Evolutionary conservation across 2,888 invertebrate species (phyloP).

Genomic region (Ommatoiulus sabulosus): DNA sequence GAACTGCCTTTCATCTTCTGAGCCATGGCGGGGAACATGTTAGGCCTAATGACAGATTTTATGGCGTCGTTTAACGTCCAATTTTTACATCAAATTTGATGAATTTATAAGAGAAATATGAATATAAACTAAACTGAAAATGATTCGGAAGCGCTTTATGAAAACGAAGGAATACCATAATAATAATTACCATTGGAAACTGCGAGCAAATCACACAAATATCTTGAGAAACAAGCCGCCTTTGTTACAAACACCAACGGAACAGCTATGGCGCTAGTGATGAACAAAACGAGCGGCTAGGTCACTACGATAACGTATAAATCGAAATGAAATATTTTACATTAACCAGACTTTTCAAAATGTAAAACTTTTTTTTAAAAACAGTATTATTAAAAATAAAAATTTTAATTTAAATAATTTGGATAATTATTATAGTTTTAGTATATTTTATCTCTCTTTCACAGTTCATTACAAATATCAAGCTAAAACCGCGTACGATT

Average conservation of each 20-base stretch:
- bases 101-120: background rate
- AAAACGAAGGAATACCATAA: background rate
- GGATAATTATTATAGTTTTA: background rate
- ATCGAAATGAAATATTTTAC: background rate
- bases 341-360: background rate
- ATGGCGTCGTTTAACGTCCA: background rate
- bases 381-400: background rate
- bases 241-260: conserved; percentile 9
- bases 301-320: background rate
- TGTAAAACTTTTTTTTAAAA: background rate
- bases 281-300: background rate
- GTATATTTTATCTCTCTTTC: background rate
- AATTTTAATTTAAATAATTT: background rate
- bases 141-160: background rate
- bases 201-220: background rate
- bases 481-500: background rate
- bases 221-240: background rate
- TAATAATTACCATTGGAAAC: background rate
- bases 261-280: background rate
- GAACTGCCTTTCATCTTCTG: background rate
- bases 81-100: background rate
- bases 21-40: background rate
- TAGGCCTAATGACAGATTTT: background rate
- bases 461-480: background rate
- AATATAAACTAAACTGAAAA: background rate